Base-by-base conservation (phyloP, 2,888 invertebrate genomes). In the Synanthedon tipuliformis region DNA sequence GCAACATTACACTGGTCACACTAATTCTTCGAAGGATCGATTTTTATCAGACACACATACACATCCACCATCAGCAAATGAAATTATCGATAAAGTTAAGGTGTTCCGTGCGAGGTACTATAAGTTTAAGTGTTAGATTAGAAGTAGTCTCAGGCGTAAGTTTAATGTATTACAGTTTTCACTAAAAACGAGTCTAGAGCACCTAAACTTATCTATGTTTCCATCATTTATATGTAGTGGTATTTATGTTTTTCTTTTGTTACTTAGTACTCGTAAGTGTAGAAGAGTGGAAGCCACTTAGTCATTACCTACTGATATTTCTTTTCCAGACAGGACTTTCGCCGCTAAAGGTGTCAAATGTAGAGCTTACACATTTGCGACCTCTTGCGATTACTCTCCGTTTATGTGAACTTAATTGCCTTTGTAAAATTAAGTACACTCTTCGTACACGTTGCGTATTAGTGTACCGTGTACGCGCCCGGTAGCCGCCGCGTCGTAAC, bases 71-170 rank as follows among this genome's bases (percentile, higher is more conserved):
- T 23, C 51, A 16, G 13, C 50, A 40, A n/a, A 40, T 61, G 71
- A 64, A 73, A 69, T 34, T 34, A 34, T 10, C 70, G 80, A 78
- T 80, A 75, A 81, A 82, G 81, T 84, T 81, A 80, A 82, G 82
- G 86, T 82, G 81, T 82, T 86, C 86, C 86, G 86, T 86, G 86
- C 88, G 86, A 84, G 81, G 76, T 83, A 68, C 69, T 68, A 59
- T 63, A 73, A 66, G 60, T 69, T 57, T 71, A 65, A 68, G 65
- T 65, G 57, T 56, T 55, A 59, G 53, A 57, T 56, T 55, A 59
- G 53, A 57, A 63, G 60, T 62, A 62, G 55, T 57, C 54, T 59
- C 64, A 64, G 65, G 64, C 67, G 70, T 67, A 70, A 66, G 68
- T 64, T 64, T 67, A 69, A 68, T 64, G 49, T 49, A 49, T 8